Conservation (phyloP, 2,888 invertebrate species). For the Drosophila atroscutellata region DNA sequence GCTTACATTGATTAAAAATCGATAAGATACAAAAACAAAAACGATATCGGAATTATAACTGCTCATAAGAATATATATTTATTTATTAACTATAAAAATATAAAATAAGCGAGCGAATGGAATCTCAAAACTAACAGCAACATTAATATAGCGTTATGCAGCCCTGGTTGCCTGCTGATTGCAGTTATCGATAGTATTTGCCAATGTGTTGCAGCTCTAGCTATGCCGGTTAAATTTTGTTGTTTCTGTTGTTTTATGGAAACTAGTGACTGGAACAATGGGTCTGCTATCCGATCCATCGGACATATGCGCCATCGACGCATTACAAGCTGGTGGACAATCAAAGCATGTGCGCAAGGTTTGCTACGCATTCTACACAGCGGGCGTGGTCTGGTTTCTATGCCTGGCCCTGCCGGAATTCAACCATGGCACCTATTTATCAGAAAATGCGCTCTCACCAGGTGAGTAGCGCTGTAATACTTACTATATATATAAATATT, state of each 20-base stretch:
- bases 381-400: conserved; percentile 92
- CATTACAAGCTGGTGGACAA: conserved; percentile 81
- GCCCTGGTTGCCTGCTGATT: too few species aligned
- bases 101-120: too few species aligned
- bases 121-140: too few species aligned
- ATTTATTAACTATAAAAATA: too few species aligned
- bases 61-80: too few species aligned
- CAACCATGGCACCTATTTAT: conserved; percentile 96
- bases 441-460: conserved; percentile 97
- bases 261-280: conserved; percentile 86
- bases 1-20: neutral
- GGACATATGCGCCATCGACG: conserved; percentile 90
- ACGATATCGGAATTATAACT: neutral
- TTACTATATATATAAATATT: too few species aligned
- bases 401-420: conserved; percentile 91
- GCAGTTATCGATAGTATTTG: neutral
- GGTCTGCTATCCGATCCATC: conserved; percentile 95
- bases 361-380: conserved; percentile 88
- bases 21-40: neutral
- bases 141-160: too few species aligned
- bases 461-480: conserved; percentile 81
- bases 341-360: conserved; percentile 82
- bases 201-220: conserved; percentile 17
- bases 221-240: conserved; percentile 45
- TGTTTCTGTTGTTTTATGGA: conserved; percentile 28